Conservation (phyloP, 2,888 invertebrate genomes). For the Nemotelus nigrinus region DNA sequence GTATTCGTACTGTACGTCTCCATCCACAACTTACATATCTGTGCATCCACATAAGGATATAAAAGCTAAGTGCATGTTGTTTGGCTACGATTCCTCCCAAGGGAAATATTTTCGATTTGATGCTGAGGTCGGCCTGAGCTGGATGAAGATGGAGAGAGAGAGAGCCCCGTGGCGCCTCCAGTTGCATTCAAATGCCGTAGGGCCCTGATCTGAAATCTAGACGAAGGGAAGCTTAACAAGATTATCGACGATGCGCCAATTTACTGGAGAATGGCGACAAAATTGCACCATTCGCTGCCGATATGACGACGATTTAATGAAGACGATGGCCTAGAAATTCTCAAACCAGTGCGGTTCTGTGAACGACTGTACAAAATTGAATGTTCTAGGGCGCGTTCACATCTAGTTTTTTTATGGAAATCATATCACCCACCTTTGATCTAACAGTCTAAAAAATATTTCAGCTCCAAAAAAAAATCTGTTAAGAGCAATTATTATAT, state of each 20-base stretch:
- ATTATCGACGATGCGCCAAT: slow-evolving; percentile 52
- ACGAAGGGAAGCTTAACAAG: slow-evolving; percentile 48
- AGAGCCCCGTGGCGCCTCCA: slow-evolving; percentile 39
- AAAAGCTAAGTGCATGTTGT: slow-evolving; percentile 46
- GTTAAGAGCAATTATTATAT: no score
- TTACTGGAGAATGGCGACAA: slow-evolving; percentile 50
- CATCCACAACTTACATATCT: slow-evolving; percentile 24
- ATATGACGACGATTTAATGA: slow-evolving; percentile 10
- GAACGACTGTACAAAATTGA: background rate
- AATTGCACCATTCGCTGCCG: slow-evolving; percentile 49
- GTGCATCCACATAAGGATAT: slow-evolving; percentile 40
- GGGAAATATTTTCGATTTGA: slow-evolving; percentile 50
- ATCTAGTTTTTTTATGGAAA: no score
- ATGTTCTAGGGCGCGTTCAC: background rate
- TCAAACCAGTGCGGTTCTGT: no score
- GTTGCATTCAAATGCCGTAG: slow-evolving; percentile 36
- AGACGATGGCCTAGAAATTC: background rate
- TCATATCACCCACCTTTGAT: no score
- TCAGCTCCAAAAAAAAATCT: no score
- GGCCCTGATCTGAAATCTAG: slow-evolving; percentile 28
- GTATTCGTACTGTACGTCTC: background rate
- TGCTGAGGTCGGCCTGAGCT: background rate
- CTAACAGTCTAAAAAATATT: no score
- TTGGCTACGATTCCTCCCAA: slow-evolving; percentile 48
- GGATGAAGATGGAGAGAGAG: background rate